Conservation (phyloP, 2,888 invertebrate genomes). For the Epiblema foenella region DNA sequence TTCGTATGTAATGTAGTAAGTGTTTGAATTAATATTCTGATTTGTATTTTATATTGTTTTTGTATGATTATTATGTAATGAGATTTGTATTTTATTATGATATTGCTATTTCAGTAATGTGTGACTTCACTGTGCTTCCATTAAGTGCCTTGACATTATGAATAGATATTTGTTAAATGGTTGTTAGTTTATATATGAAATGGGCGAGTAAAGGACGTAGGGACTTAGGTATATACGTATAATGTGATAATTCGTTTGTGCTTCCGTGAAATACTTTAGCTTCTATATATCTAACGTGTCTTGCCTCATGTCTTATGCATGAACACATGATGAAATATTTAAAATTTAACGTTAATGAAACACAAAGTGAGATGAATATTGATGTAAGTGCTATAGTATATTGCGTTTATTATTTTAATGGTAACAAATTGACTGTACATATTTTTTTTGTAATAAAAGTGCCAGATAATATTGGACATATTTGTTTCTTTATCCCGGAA, state of each 20-base stretch:
- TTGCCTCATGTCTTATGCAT: slow-evolving; percentile 57
- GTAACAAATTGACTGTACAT: slow-evolving; percentile 65
- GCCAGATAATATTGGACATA: slow-evolving; percentile 67
- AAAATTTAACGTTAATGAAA: slow-evolving; percentile 49
- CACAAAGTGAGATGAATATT: slow-evolving; percentile 61
- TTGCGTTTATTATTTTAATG: slow-evolving; percentile 55
- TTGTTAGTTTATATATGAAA: slow-evolving; percentile 15
- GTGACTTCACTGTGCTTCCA: slow-evolving; percentile 31
- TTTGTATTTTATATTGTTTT: slow-evolving; percentile 32
- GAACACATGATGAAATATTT: slow-evolving; percentile 53
- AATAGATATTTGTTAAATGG: slow-evolving; percentile 14
- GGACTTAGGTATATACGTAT: slow-evolving; percentile 7
- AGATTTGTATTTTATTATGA: slow-evolving; percentile 39
- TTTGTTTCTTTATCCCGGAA: slow-evolving; percentile 12
- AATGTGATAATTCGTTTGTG: slow-evolving; percentile 50
- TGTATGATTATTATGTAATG: slow-evolving; percentile 35
- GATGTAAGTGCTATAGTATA: slow-evolving; percentile 50
- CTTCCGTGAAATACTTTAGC: slow-evolving; percentile 55
- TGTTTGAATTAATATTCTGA: slow-evolving; percentile 34
- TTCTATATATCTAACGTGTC: slow-evolving; percentile 49
- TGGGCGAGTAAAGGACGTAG: not conserved
- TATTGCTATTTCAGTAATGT: slow-evolving; percentile 25
- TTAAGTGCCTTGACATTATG: slow-evolving; percentile 20
- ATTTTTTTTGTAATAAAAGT: slow-evolving; percentile 76
- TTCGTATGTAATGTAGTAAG: slow-evolving; percentile 20